Evolutionary conservation across 2,888 invertebrate species (phyloP).

Genomic region (Acleris literana): DNA sequence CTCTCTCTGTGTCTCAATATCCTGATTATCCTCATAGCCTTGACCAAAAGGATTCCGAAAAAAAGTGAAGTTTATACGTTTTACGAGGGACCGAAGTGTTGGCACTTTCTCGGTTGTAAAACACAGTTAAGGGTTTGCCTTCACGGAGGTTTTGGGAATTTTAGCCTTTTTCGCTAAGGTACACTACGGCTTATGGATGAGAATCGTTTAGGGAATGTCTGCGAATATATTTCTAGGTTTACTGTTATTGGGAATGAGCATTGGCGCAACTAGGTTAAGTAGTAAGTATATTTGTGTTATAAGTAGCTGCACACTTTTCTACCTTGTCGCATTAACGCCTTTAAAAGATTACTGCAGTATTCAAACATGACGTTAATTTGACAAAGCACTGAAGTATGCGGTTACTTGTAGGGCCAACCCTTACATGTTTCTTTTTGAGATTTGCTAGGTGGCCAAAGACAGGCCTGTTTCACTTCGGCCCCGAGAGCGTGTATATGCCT

Average conservation of each 20-base stretch:
- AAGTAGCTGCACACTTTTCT: too few relatives aligned
- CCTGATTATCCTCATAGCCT: constrained; percentile 16
- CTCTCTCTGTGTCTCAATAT: neutral
- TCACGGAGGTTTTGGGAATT: neutral
- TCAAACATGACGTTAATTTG: too few relatives aligned
- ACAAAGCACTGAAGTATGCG: too few relatives aligned
- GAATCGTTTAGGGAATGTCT: neutral
- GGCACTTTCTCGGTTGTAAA: constrained; percentile 32
- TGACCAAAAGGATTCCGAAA: constrained; percentile 12
- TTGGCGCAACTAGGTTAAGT: too few relatives aligned
- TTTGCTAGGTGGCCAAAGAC: too few relatives aligned
- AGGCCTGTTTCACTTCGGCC: too few relatives aligned
- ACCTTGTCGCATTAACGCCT: too few relatives aligned
- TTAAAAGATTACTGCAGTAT: too few relatives aligned
- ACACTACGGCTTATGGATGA: neutral
- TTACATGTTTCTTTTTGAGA: too few relatives aligned
- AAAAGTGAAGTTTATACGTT: constrained; percentile 14
- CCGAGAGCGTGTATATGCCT: too few relatives aligned
- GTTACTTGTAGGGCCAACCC: too few relatives aligned
- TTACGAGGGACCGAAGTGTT: constrained; percentile 21
- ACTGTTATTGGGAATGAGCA: neutral
- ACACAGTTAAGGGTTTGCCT: constrained; percentile 25
- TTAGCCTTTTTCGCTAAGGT: neutral
- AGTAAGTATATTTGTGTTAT: too few relatives aligned
- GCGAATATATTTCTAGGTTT: neutral